Base-by-base conservation (phyloP, 2,797 vertebrate genomes). In the Neosilurus hyrtlii region DNA sequence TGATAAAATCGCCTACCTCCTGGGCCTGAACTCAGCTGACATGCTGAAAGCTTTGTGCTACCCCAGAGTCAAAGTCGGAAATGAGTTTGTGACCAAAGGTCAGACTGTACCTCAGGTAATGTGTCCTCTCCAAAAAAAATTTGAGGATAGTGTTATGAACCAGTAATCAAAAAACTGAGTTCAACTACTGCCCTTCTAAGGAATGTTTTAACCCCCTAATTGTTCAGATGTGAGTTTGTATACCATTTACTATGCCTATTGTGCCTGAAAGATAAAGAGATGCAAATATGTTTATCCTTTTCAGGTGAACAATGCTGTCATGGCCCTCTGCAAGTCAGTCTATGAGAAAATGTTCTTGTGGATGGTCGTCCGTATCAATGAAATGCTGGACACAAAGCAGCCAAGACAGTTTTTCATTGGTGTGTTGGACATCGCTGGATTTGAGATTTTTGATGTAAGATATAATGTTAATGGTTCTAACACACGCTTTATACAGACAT, bases 371-470 rank as follows among this genome's bases (percentile, higher is more conserved):
- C 61, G 80, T 2, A 75, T 73, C 49, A 74, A 82, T 73, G 70
- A 73, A 43, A 82, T 82, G 81, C 18, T 37, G 88, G 96, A 96
- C 61, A 96, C 96, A 0, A 97, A 93, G 81, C 93, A 96, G 16
- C 90, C 94, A 0, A 91, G 96, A 61, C 92, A 94, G 37, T 94
- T 94, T 72, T 97, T 96, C 63, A 96, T 95, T 35, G 96, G 95
- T 0, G 94, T 96, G 30, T 84, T 96, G 20, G 96, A 96, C 84
- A 96, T 80, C 54, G 94, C 95, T 85, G 88, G 91, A 62, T 96
- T 95, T 91, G 95, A 96, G 87, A 96, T 96, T 6, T 96, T 96
- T 87, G 95, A 96, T 92, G 96, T 96, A 85, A 88, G 54, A 9
- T 2, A 56, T 18, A 56, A 61, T 43, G 26, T 65, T 2, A 52